Percentiles rank a stretch among this genome's conserved stretches.
Conservation (phyloP, 2,113 vertebrate species). For the Pycnonotus jocosus region DNA sequence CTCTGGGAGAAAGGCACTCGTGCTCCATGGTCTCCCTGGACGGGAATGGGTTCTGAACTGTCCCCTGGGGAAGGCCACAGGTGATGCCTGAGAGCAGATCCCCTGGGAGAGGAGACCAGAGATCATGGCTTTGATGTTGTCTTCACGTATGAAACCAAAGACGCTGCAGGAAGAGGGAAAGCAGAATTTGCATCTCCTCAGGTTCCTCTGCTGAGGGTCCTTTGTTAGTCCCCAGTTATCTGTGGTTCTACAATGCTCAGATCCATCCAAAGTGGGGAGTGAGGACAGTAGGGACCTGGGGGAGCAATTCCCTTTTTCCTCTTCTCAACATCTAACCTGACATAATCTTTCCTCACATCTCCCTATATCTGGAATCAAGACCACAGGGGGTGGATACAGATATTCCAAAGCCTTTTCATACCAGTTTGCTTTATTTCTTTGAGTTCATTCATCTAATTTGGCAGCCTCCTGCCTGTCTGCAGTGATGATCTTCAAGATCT, state of each 20-base stretch:
- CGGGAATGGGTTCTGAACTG: background rate
- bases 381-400: background rate
- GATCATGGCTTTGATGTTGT: background rate
- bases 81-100: background rate
- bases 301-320: background rate
- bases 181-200: background rate
- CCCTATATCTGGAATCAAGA: background rate
- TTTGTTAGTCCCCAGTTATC: background rate
- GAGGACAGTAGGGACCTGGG: background rate
- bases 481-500: background rate
- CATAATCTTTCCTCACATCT: background rate
- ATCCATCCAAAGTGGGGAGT: background rate
- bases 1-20: background rate
- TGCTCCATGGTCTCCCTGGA: fast-evolving
- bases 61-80: background rate
- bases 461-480: background rate
- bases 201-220: background rate
- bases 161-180: fast-evolving
- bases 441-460: background rate
- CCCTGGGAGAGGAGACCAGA: background rate
- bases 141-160: background rate
- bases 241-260: background rate
- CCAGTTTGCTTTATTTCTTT: background rate
- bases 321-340: background rate
- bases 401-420: background rate